These are phyloP conservation scores for Drosophila quadrilineata DNA, from an alignment of 1,140 invertebrate genomes.

Conservation along the genomic window DNA sequence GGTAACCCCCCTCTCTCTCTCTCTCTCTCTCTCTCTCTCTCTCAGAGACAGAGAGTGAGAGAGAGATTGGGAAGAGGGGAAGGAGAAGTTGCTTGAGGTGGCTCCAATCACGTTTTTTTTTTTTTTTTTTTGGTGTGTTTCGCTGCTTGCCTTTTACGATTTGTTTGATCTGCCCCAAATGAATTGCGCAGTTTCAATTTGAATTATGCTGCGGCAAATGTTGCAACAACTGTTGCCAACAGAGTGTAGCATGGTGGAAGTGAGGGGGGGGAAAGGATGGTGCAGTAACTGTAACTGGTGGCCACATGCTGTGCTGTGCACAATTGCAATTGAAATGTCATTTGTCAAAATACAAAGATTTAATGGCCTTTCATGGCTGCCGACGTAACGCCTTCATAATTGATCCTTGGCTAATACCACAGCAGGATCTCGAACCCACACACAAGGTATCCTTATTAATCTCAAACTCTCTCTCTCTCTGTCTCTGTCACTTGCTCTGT, in stretches of 20 bases:
- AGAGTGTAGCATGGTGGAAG: not conserved
- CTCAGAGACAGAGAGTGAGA: not conserved
- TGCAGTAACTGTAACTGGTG: no score
- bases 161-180: constrained; percentile 77
- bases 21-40: no score
- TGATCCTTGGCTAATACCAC: constrained; percentile 15
- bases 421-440: not conserved
- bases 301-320: constrained; percentile 57
- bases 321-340: constrained; percentile 80
- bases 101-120: constrained; percentile 76
- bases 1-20: constrained; percentile 8
- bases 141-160: constrained; percentile 72
- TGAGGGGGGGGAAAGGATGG: not conserved
- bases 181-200: constrained; percentile 75
- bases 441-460: no score
- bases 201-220: constrained; percentile 54
- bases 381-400: constrained; percentile 42
- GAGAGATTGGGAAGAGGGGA: not conserved
- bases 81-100: constrained; percentile 54
- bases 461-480: no score
- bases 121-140: no score
- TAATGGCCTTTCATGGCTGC: constrained; percentile 63
- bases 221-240: constrained; percentile 4
- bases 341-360: constrained; percentile 81
- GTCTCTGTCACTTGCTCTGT: no score